Evolutionary conservation across 2,797 vertebrate species (phyloP).

Genomic region (Cyclopterus lumpus): DNA sequence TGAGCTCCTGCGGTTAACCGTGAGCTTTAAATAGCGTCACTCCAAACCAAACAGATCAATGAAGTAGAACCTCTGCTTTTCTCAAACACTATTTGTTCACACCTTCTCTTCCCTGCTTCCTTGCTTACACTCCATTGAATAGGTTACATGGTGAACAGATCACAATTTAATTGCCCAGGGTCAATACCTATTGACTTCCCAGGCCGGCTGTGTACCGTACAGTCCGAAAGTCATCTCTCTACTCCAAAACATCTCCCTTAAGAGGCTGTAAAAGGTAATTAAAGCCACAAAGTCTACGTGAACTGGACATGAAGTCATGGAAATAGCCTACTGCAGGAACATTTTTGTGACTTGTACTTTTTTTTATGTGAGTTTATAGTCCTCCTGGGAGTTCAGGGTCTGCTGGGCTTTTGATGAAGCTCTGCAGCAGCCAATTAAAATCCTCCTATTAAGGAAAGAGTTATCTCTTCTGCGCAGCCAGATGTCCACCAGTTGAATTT

Average conservation of each 20-base stretch:
- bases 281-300: constrained; percentile 59
- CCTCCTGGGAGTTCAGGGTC: constrained; percentile 71
- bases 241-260: constrained; percentile 53
- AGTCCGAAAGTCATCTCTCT: constrained; percentile 56
- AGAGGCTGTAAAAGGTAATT: constrained; percentile 67
- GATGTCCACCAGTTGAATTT: constrained; percentile 79
- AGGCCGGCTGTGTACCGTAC: constrained; percentile 53
- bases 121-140: constrained; percentile 61
- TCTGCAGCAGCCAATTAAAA: constrained; percentile 78
- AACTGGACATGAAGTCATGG: constrained; percentile 64
- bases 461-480: constrained; percentile 74
- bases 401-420: constrained; percentile 78
- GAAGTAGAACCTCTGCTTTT: constrained; percentile 59
- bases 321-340: constrained; percentile 51
- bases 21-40: constrained; percentile 67
- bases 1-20: constrained; percentile 61
- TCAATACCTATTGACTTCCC: constrained; percentile 77
- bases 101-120: constrained; percentile 55
- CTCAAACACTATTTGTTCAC: constrained; percentile 55
- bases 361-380: constrained; percentile 66
- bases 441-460: constrained; percentile 71
- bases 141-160: constrained; percentile 78
- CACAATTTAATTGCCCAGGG: constrained; percentile 74
- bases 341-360: constrained; percentile 41
- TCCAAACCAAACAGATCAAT: constrained; percentile 77